Evolutionary conservation across 2,113 vertebrate genomes (phyloP).

Genomic region (Charadrius vociferus): DNA sequence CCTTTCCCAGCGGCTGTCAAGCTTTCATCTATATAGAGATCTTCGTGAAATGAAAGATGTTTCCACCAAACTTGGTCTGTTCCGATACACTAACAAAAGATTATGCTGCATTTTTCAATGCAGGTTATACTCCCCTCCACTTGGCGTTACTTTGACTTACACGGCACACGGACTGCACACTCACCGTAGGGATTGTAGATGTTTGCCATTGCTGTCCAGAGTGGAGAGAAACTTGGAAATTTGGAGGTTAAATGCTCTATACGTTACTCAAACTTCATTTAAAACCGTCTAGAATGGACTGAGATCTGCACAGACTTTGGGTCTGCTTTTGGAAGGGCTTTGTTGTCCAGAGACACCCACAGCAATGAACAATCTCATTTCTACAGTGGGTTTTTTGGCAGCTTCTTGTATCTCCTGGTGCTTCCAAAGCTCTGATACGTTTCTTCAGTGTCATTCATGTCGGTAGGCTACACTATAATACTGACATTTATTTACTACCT

Average conservation of each 20-base stretch:
- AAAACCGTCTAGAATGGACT: not conserved
- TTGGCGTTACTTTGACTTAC: not conserved
- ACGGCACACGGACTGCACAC: rapidly evolving
- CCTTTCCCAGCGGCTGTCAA: not conserved
- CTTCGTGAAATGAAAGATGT: not conserved
- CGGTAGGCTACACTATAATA: not conserved
- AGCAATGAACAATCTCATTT: not conserved
- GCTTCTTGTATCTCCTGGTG: not conserved
- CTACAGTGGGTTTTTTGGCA: not conserved
- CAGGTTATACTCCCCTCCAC: not conserved
- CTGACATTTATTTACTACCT: not conserved
- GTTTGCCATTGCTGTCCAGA: not conserved
- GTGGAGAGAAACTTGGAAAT: not conserved
- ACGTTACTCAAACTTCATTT: not conserved
- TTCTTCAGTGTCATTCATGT: not conserved
- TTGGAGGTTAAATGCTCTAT: not conserved
- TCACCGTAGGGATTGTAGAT: rapidly evolving
- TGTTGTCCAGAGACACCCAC: not conserved
- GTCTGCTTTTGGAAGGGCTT: not conserved
- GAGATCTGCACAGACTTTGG: not conserved
- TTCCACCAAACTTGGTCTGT: rapidly evolving
- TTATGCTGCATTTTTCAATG: not conserved
- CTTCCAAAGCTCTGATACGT: not conserved
- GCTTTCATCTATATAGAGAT: not conserved
- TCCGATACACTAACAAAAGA: not conserved